Evolutionary conservation across 2,797 vertebrate genomes (phyloP), one percentile per base, ranked within the genome.

Genomic region (Xiphophorus birchmanni): DNA sequence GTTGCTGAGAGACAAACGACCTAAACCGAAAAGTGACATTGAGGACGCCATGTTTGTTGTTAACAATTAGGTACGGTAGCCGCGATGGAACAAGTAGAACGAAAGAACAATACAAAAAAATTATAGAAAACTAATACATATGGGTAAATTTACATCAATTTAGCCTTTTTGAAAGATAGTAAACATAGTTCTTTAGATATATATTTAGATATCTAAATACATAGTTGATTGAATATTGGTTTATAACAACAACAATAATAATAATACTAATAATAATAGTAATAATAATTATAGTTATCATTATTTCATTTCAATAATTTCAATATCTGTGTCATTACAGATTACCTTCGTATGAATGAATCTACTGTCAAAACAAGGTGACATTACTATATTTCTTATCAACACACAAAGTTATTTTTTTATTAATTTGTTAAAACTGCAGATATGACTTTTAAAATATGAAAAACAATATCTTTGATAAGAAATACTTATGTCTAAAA

Each of bases 31-130:
- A 79, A 95, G 92, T 96, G 96, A 96, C 96, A 96, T 96, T 96
- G 96, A 95, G 56, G 94, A 92, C 93, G 96, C 96, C 96, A 96
- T 96, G 90, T 21, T 91, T 94, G 92, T 93, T 94, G 93, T 91
- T 84, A 93, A 89, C 81, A 75, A 74, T 76, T 73, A 74, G 45
- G 71, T 94, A 95, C 91, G 93, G 94, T 15, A 54, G 32, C 82
- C 67, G 84, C 56, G 58, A 69, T 90, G 85, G 90, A 40, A 80
- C 91, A 94, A 92, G 92, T 63, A 32, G 82, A 32, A 11, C 82
- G 78, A 58, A 13, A 50, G 15, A 17, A 69, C 18, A 32, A 40
- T 35, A 15, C 0, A 5, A 12, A 67, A 67, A 23, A 40, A 26
- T 42, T 12, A 40, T 12, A 9, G 5, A 47, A 15, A 44, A n/a